Evolutionary conservation across 2,888 invertebrate genomes (phyloP).

Genomic region (Bibio marci): DNA sequence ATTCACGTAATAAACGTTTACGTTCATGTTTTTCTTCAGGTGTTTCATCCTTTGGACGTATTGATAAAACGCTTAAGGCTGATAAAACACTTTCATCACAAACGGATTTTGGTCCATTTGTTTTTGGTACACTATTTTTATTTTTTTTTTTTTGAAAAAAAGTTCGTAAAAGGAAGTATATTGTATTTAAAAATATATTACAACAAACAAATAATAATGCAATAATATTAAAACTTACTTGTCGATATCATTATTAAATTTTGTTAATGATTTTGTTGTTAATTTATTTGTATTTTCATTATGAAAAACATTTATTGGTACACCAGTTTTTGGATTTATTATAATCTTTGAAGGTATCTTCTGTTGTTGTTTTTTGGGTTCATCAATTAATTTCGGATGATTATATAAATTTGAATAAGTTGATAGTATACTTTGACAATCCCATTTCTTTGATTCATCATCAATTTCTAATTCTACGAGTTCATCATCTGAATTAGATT

Average conservation of each 20-base stretch:
- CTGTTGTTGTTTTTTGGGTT: constrained; percentile 35
- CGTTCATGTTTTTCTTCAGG: constrained; percentile 58
- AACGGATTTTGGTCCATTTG: constrained; percentile 35
- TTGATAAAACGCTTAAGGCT: constrained; percentile 47
- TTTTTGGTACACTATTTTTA: background rate
- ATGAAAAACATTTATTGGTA: constrained; percentile 49
- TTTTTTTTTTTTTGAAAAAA: too few relatives aligned
- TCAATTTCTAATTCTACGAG: constrained; percentile 42
- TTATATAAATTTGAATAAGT: constrained; percentile 86
- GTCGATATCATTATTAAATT: constrained; percentile 31
- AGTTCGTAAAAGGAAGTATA: too few relatives aligned
- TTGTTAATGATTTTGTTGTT: constrained; percentile 49
- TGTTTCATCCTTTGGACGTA: constrained; percentile 59
- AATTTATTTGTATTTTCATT: constrained; percentile 38
- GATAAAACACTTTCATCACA: constrained; percentile 48
- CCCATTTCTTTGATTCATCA: constrained; percentile 56
- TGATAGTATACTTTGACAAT: constrained; percentile 80
- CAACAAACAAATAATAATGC: too few relatives aligned
- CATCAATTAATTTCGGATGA: constrained; percentile 73
- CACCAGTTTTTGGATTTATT: constrained; percentile 54
- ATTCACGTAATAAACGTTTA: constrained; percentile 62
- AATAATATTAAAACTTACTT: constrained; percentile 5
- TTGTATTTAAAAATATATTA: too few relatives aligned
- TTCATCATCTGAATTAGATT: constrained; percentile 36
- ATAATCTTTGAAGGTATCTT: constrained; percentile 37